These are phyloP conservation scores for Ramphastos sulfuratus DNA, from an alignment of 2,113 vertebrate genomes.

Conservation along the genomic window DNA sequence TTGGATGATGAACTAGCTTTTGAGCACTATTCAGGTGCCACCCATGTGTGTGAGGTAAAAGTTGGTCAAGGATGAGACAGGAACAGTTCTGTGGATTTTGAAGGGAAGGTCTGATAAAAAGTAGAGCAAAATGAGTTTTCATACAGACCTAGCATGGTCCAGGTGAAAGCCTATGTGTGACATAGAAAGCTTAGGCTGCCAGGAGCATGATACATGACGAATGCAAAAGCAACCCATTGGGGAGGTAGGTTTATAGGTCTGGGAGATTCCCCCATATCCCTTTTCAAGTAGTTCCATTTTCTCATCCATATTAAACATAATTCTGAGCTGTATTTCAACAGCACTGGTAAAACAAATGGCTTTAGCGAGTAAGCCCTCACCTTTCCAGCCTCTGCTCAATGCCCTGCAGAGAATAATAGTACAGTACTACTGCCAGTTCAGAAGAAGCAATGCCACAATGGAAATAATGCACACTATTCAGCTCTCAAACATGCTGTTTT, in stretches of 20 bases:
- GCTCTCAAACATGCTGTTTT: background rate
- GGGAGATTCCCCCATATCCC: constrained; percentile 40
- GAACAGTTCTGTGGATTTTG: constrained; percentile 13
- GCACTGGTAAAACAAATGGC: constrained; percentile 57
- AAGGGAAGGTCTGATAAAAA: background rate
- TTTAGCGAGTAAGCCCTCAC: constrained; percentile 33
- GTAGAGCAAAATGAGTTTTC: background rate
- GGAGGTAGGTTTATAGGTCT: constrained; percentile 28
- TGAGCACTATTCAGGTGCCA: background rate
- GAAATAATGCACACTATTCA: constrained; percentile 1
- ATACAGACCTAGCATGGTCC: background rate
- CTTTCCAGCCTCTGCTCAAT: background rate
- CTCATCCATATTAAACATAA: constrained; percentile 68
- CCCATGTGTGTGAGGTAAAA: background rate
- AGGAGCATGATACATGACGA: constrained; percentile 41
- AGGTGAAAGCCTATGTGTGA: constrained; percentile 7
- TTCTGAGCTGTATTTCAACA: constrained; percentile 49
- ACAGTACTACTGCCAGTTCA: background rate
- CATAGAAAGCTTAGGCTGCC: constrained; percentile 14
- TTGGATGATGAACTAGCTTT: background rate
- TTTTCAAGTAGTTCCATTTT: constrained; percentile 66
- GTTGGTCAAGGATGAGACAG: background rate
- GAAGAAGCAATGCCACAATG: background rate
- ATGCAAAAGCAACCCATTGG: constrained; percentile 3
- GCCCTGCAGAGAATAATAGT: background rate